A percentile compares a stretch with the other conserved stretches of the same genome.
Evolutionary conservation across 2,888 invertebrate species (phyloP).

Genomic region (Tipula confusa): DNA sequence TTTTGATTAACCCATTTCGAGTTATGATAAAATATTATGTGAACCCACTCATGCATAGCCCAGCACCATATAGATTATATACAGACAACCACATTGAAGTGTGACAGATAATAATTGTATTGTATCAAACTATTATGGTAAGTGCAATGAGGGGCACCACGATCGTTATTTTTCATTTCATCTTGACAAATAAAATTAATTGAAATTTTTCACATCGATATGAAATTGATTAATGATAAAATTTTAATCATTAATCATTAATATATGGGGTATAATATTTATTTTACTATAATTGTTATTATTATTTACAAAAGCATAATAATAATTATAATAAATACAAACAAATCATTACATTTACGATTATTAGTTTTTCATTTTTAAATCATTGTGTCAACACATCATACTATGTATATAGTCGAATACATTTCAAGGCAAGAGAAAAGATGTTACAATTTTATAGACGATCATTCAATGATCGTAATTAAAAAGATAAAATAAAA

Average conservation of each 20-base stretch:
- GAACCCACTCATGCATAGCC: background rate
- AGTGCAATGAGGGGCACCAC: background rate
- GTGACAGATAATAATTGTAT: background rate
- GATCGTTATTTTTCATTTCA: constrained; percentile 9
- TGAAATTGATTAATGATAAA: background rate
- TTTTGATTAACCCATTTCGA: background rate
- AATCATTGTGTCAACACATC: background rate
- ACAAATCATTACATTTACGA: background rate
- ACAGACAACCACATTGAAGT: background rate
- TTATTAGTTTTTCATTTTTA: background rate
- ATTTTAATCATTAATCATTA: background rate
- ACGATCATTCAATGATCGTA: background rate
- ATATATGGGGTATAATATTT: background rate
- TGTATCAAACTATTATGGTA: background rate
- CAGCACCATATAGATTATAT: background rate
- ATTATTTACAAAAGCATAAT: background rate
- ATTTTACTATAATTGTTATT: background rate
- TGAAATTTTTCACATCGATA: background rate
- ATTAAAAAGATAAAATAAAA: too few species aligned
- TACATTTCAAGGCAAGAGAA: too few species aligned
- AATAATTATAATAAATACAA: background rate
- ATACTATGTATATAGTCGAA: too few species aligned
- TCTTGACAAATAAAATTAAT: constrained; percentile 25
- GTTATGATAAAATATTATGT: background rate
- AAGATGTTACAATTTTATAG: background rate